A percentile compares a stretch with the other conserved stretches of the same genome.
These are phyloP conservation scores for Pogoniulus pusillus DNA, from an alignment of 2,797 vertebrate species.

Conservation along the genomic window DNA sequence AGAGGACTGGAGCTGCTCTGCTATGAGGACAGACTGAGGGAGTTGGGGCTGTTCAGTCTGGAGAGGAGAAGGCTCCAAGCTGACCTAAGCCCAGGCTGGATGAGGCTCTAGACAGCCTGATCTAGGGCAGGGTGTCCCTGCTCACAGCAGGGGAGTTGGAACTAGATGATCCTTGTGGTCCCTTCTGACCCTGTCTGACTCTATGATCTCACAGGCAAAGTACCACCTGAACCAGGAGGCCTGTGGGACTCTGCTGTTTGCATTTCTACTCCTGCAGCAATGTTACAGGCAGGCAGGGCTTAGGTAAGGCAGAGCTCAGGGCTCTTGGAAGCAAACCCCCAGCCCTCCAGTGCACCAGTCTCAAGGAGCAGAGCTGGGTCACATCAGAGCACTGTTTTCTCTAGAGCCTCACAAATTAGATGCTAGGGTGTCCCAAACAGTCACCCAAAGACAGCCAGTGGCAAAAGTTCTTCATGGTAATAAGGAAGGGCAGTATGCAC, in stretches of 20 bases:
- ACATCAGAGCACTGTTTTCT: background rate
- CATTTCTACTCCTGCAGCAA: rapidly evolving
- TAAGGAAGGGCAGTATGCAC: rapidly evolving
- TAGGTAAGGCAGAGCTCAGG: rapidly evolving
- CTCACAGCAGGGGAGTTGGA: too few relatives aligned
- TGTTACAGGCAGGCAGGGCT: background rate
- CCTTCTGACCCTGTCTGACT: too few relatives aligned
- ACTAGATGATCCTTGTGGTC: too few relatives aligned
- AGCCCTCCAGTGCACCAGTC: rapidly evolving
- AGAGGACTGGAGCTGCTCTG: too few relatives aligned
- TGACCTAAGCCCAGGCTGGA: too few relatives aligned
- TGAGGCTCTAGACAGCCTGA: too few relatives aligned
- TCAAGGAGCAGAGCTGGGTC: rapidly evolving
- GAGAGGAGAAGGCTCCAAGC: too few relatives aligned
- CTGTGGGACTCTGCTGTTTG: background rate
- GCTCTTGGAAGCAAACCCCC: background rate
- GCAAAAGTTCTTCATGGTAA: background rate
- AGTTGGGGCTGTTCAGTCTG: too few relatives aligned
- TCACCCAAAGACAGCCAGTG: background rate
- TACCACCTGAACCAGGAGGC: background rate
- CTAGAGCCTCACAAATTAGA: background rate
- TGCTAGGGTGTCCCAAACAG: background rate
- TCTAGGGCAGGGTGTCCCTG: too few relatives aligned
- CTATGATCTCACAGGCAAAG: background rate
- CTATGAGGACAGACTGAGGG: too few relatives aligned